A percentile compares a stretch with the other conserved stretches of the same genome.
These are phyloP conservation scores for Arctocebus calabarensis DNA, from an alignment of 2,797 vertebrate genomes.

Conservation along the genomic window DNA sequence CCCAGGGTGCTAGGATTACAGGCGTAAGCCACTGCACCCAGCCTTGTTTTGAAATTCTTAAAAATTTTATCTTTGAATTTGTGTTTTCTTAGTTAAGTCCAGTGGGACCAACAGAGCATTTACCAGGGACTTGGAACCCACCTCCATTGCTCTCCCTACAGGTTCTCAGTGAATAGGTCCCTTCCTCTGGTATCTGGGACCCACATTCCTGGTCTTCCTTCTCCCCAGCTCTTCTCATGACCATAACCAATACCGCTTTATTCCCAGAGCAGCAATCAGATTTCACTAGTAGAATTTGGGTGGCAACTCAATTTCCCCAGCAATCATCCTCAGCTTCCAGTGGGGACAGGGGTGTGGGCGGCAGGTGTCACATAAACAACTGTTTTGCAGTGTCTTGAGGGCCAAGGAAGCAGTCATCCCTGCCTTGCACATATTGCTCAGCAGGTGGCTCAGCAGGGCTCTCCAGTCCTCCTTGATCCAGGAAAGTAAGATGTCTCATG, in stretches of 20 bases:
- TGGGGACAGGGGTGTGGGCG: background rate
- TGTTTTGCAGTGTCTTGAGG: background rate
- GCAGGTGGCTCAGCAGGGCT: background rate
- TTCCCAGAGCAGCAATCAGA: background rate
- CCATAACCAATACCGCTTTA: background rate
- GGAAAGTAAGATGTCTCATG: background rate
- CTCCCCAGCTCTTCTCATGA: background rate
- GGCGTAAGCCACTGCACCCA: too few relatives aligned
- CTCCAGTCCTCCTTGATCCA: background rate
- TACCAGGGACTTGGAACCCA: background rate
- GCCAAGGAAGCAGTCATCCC: background rate
- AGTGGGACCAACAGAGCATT: background rate
- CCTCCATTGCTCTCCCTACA: background rate
- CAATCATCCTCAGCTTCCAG: background rate
- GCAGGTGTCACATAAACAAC: background rate
- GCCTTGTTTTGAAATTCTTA: background rate
- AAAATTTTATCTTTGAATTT: constrained; percentile 14
- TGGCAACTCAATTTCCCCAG: background rate
- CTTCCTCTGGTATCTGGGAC: background rate
- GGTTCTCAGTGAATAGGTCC: background rate
- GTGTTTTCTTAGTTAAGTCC: background rate
- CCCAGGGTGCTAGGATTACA: too few relatives aligned
- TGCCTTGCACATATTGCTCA: background rate
- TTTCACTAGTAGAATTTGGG: background rate
- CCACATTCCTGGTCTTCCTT: background rate